Conservation (phyloP, 2,888 invertebrate species). For the Diplazon laetatorius region DNA sequence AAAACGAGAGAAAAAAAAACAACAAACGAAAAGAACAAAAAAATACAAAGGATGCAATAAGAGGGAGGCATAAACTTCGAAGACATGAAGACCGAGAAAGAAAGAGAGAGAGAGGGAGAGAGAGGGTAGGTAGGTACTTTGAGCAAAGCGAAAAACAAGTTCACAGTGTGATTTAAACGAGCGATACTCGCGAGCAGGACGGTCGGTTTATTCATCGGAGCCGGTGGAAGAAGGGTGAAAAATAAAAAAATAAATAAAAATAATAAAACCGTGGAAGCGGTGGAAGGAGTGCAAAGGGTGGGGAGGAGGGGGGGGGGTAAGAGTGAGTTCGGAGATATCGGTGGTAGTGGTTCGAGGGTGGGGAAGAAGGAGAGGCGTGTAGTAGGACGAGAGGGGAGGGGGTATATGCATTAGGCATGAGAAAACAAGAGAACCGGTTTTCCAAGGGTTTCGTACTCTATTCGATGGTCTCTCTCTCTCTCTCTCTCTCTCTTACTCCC, state of each 20-base stretch:
- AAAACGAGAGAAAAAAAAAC: too few relatives aligned
- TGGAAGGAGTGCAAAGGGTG: constrained; percentile 12
- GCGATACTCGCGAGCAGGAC: constrained; percentile 57
- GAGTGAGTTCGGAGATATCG: too few relatives aligned
- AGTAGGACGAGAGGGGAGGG: constrained; percentile 1
- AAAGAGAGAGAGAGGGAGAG: constrained; percentile 1
- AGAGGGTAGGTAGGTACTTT: constrained; percentile 13
- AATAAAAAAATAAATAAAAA: constrained; percentile 9
- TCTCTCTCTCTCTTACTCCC: too few relatives aligned
- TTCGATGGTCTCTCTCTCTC: constrained; percentile 15
- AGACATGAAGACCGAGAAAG: too few relatives aligned
- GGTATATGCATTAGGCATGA: constrained; percentile 67
- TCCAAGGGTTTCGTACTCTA: constrained; percentile 61
- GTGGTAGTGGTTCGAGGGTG: too few relatives aligned
- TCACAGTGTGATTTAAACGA: constrained; percentile 57
- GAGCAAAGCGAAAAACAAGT: constrained; percentile 49
- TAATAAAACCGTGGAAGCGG: background rate
- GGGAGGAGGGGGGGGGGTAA: background rate
- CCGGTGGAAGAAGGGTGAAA: constrained; percentile 32
- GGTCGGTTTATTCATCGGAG: constrained; percentile 61
- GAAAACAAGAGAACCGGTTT: constrained; percentile 66
- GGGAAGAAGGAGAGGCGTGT: constrained; percentile 14
- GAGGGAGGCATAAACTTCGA: too few relatives aligned
- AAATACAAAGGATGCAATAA: too few relatives aligned
- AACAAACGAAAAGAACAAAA: background rate